A percentile compares a stretch with the other conserved stretches of the same genome.
Conservation (phyloP, 2,888 invertebrate genomes). For the Drosophila flavopinicola region DNA sequence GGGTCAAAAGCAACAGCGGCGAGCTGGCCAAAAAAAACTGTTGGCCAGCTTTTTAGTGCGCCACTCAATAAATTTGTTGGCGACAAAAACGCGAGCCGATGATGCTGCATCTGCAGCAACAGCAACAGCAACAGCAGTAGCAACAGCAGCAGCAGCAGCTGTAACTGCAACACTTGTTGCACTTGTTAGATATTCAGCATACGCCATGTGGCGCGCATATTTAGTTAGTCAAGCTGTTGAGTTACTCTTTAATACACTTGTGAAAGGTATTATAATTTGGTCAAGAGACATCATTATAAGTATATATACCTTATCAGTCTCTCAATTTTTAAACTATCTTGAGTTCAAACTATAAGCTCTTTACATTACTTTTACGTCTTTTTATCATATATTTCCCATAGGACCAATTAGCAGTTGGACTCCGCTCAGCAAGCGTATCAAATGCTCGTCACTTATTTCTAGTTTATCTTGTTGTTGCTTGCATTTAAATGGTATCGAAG, state of each 20-base stretch:
- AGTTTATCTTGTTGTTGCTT: slow-evolving; percentile 5
- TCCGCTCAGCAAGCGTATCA: neutral
- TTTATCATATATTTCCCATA: too few species aligned
- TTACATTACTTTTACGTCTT: too few species aligned
- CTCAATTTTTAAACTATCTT: too few species aligned
- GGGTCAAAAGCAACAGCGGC: slow-evolving; percentile 53
- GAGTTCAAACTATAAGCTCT: too few species aligned
- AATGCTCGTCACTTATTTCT: neutral
- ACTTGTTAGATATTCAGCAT: slow-evolving; percentile 43
- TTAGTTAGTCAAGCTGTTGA: slow-evolving; percentile 1
- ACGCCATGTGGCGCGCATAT: slow-evolving; percentile 44
- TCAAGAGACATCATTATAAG: too few species aligned
- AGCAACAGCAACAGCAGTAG: slow-evolving; percentile 14
- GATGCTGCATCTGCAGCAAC: slow-evolving; percentile 13
- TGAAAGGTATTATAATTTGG: neutral
- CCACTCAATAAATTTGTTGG: slow-evolving; percentile 36
- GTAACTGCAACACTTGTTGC: slow-evolving; percentile 19
- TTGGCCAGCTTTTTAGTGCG: slow-evolving; percentile 31
- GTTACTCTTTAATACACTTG: neutral
- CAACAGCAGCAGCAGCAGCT: slow-evolving; percentile 19
- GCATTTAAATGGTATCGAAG: slow-evolving; percentile 19
- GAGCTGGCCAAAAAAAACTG: slow-evolving; percentile 20
- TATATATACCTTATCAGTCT: too few species aligned
- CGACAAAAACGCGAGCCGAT: slow-evolving; percentile 22
- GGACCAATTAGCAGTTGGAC: too few species aligned